Conservation (phyloP, 2,797 vertebrate species). For the Molossus alvarezi region DNA sequence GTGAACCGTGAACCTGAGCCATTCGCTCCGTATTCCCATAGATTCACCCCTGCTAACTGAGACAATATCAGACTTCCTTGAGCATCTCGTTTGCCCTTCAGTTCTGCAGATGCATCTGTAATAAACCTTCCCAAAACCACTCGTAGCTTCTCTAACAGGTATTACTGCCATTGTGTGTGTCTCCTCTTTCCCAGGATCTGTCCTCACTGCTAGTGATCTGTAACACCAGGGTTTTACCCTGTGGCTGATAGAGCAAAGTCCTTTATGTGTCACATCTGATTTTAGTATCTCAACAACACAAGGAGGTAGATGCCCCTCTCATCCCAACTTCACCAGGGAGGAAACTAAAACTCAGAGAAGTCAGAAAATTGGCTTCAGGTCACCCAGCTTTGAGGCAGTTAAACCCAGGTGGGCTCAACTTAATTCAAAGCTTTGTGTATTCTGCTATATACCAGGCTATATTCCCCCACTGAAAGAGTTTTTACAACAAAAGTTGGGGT, state of each 20-base stretch:
- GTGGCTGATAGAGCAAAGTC: not conserved
- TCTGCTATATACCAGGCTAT: not conserved
- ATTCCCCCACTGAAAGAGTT: not conserved
- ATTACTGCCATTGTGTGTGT: not conserved
- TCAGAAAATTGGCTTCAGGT: not conserved
- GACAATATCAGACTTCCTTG: not conserved
- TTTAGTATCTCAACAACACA: not conserved
- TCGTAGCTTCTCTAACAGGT: not conserved
- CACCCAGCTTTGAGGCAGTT: not conserved
- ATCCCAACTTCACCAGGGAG: not conserved
- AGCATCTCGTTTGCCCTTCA: not conserved
- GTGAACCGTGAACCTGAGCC: constrained; percentile 23
- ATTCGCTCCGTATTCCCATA: not conserved
- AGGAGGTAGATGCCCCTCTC: not conserved
- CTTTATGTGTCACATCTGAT: too few relatives aligned
- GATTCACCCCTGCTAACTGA: not conserved
- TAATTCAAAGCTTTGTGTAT: not conserved
- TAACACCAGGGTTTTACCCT: not conserved
- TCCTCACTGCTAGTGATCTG: not conserved
- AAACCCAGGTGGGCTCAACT: not conserved
- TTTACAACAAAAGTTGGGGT: not conserved
- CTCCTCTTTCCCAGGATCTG: not conserved
- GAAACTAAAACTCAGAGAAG: not conserved
- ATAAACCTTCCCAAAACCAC: not conserved
- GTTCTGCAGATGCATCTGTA: constrained; percentile 1